Percentiles rank a stretch among this genome's conserved stretches.
Evolutionary conservation across 2,797 vertebrate species (phyloP).

Genomic region (Arremon brunneinucha): DNA sequence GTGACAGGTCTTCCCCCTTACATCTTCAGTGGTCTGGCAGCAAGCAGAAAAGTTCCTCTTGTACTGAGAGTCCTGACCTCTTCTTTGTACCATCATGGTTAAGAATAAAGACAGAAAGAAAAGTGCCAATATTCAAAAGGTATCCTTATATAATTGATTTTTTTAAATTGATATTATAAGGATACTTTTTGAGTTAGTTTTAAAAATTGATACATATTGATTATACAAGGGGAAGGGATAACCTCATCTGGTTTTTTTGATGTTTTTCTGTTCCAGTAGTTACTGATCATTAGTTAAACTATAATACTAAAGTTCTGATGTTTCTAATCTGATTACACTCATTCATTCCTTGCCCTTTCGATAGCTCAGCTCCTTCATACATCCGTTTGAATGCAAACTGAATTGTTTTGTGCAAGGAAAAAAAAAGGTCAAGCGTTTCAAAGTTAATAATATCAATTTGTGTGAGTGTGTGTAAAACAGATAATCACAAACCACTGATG

Average conservation of each 20-base stretch:
- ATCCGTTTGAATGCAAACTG: neutral
- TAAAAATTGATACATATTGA: neutral
- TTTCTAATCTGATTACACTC: neutral
- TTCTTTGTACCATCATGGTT: neutral
- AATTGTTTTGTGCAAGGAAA: neutral
- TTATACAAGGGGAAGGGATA: neutral
- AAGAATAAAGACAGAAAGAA: too few relatives aligned
- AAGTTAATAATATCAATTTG: neutral
- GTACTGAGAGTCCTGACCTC: neutral
- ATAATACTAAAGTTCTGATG: neutral
- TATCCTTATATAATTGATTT: neutral
- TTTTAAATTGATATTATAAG: neutral
- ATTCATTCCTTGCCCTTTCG: neutral
- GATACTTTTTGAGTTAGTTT: neutral
- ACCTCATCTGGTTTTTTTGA: rapidly evolving
- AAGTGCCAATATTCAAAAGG: too few relatives aligned
- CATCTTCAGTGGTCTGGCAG: neutral
- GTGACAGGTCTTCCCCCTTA: neutral
- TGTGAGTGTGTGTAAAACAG: neutral
- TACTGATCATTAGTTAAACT: neutral
- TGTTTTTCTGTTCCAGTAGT: neutral
- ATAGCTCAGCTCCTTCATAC: neutral
- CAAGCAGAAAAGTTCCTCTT: neutral
- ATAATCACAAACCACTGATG: constrained; percentile 11
- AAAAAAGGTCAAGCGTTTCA: neutral